Evolutionary conservation across 2,888 invertebrate species (phyloP).

Genomic region (Ametastegia equiseti): DNA sequence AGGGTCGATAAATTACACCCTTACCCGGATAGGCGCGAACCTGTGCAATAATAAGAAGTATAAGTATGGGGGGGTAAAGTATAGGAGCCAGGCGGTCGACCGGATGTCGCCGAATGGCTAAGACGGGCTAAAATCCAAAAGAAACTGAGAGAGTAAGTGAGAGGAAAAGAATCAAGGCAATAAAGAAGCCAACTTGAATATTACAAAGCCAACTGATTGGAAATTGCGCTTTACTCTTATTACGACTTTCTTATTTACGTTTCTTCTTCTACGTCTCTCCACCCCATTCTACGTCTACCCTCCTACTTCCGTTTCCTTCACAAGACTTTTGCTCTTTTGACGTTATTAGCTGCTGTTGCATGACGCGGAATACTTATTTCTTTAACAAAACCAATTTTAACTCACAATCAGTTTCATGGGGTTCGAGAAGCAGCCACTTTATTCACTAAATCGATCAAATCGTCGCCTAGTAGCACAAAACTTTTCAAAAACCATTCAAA

Average conservation of each 20-base stretch:
- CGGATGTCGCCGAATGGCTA: slow-evolving; percentile 53
- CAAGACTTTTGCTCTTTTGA: not conserved
- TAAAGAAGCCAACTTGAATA: slow-evolving; percentile 72
- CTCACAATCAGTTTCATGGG: not conserved
- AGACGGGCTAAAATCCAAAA: slow-evolving; percentile 46
- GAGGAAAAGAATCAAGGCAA: slow-evolving; percentile 53
- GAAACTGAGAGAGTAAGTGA: slow-evolving; percentile 51
- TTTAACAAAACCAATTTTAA: slow-evolving; percentile 6
- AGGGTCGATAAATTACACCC: slow-evolving; percentile 72
- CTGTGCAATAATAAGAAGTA: slow-evolving; percentile 63
- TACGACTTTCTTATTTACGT: slow-evolving; percentile 45
- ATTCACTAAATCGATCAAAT: too few relatives aligned
- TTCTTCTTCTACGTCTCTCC: not conserved
- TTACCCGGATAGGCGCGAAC: slow-evolving; percentile 57
- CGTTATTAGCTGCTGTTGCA: slow-evolving; percentile 40
- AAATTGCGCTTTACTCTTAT: slow-evolving; percentile 52
- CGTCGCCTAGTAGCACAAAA: too few relatives aligned
- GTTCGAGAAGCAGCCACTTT: not conserved
- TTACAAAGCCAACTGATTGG: slow-evolving; percentile 72
- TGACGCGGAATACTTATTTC: slow-evolving; percentile 25
- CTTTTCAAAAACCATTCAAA: too few relatives aligned
- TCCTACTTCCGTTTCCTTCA: not conserved
- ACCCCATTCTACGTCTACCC: not conserved
- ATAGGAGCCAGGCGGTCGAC: slow-evolving; percentile 52
- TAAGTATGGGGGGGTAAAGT: slow-evolving; percentile 52